These are phyloP conservation scores for Australoheros facetus DNA, from an alignment of 2,797 vertebrate species.

Conservation along the genomic window DNA sequence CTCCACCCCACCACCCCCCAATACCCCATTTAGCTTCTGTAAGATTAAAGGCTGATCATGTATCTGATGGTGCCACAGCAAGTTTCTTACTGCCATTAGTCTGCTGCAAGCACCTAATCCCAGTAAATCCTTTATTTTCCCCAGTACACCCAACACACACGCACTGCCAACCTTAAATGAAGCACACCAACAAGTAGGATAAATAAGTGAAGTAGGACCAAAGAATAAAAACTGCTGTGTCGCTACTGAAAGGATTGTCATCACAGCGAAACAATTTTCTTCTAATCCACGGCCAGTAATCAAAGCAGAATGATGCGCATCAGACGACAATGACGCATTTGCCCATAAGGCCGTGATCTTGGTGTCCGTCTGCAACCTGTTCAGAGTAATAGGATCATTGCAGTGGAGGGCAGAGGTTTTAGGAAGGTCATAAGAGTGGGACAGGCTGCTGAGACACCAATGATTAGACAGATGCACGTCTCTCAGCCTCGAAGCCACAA, in stretches of 20 bases:
- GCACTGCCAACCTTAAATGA: slow-evolving; percentile 28
- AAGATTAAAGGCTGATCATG: slow-evolving; percentile 76
- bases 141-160: slow-evolving; percentile 58
- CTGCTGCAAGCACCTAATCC: slow-evolving; percentile 74
- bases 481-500: slow-evolving; percentile 11
- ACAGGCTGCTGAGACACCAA: slow-evolving; percentile 13
- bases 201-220: slow-evolving; percentile 45
- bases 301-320: slow-evolving; percentile 56
- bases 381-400: slow-evolving; percentile 54
- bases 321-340: slow-evolving; percentile 70
- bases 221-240: slow-evolving; percentile 59
- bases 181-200: slow-evolving; percentile 41
- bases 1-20: background rate
- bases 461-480: slow-evolving; percentile 55
- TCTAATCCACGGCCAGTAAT: slow-evolving; percentile 76
- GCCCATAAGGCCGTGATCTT: slow-evolving; percentile 47
- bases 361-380: slow-evolving; percentile 57
- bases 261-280: slow-evolving; percentile 50
- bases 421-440: slow-evolving; percentile 42
- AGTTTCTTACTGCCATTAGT: slow-evolving; percentile 64
- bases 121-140: slow-evolving; percentile 79
- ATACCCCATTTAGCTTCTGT: slow-evolving; percentile 48
- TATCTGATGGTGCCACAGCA: slow-evolving; percentile 67
- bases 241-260: slow-evolving; percentile 53
- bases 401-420: slow-evolving; percentile 37